Evolutionary conservation across 2,888 invertebrate genomes (phyloP).

Genomic region (Lasioglossum marginatum): DNA sequence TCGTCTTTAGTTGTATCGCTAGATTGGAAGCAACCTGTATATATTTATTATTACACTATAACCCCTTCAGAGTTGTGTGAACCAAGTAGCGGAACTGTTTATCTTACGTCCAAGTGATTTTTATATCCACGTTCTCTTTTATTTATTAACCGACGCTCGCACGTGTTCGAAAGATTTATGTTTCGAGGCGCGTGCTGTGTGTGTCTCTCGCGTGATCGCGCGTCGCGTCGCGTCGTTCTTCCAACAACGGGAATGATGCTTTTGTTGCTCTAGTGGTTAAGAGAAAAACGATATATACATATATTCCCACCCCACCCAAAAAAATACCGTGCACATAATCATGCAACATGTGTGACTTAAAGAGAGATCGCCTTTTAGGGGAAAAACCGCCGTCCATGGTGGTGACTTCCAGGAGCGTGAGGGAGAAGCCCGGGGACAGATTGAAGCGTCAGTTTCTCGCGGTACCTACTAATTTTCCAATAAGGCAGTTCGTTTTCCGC

Average conservation of each 20-base stretch:
- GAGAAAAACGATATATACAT: conserved; percentile 4
- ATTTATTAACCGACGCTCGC: not conserved
- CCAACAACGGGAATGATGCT: not conserved
- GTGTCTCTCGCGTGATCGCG: conserved; percentile 1
- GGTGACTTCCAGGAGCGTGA: conserved; percentile 80
- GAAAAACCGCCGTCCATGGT: conserved; percentile 79
- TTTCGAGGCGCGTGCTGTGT: not conserved
- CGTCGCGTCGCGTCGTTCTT: not conserved
- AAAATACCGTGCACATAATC: conserved; percentile 30
- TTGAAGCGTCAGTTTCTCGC: conserved; percentile 95
- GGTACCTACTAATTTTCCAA: conserved; percentile 86
- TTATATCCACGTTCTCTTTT: not conserved
- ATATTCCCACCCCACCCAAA: not conserved
- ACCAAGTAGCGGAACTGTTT: conserved; percentile 34
- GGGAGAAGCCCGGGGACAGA: conserved; percentile 90
- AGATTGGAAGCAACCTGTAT: not conserved
- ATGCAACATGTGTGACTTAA: conserved; percentile 63
- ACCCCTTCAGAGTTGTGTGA: conserved; percentile 18
- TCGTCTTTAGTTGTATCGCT: not conserved
- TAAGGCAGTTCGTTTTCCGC: conserved; percentile 65
- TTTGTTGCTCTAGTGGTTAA: conserved; percentile 52
- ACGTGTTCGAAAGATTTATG: not conserved
- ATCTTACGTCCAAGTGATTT: conserved; percentile 12
- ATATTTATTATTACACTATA: conserved; percentile 8
- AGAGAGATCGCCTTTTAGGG: conserved; percentile 77